Evolutionary conservation across 2,797 vertebrate genomes (phyloP).

Genomic region (Darevskia mixta): DNA sequence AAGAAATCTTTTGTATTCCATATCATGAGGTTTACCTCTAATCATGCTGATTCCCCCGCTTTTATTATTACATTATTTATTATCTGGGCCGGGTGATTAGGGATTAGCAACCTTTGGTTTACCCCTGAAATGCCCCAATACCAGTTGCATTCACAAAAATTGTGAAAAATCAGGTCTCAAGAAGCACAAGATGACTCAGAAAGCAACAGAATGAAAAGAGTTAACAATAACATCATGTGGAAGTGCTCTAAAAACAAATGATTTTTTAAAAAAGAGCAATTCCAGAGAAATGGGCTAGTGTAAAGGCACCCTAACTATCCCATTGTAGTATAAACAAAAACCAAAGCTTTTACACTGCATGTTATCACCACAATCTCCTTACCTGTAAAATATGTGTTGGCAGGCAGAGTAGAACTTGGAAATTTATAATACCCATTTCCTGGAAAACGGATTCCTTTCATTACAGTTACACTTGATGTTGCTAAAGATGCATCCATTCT

Average conservation of each 20-base stretch:
- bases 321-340: constrained; percentile 27
- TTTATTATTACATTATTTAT: background rate
- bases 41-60: no score
- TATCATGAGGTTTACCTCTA: no score
- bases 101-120: background rate
- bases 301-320: background rate
- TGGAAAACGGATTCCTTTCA: constrained; percentile 86
- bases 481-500: constrained; percentile 87
- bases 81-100: background rate
- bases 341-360: background rate
- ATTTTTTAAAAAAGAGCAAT: background rate
- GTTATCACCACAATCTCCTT: constrained; percentile 47
- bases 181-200: background rate
- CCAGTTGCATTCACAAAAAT: background rate
- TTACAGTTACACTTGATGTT: constrained; percentile 74
- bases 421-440: constrained; percentile 89
- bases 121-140: background rate
- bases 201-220: background rate
- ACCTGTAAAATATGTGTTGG: constrained; percentile 91
- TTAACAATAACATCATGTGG: background rate
- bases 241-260: background rate
- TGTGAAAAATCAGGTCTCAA: background rate
- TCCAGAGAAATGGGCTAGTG: background rate
- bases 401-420: constrained; percentile 82
- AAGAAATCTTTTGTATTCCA: no score